Percentiles rank a stretch among this genome's conserved stretches.
These are phyloP conservation scores for Limonius californicus DNA, from an alignment of 1,140 invertebrate species.

Conservation along the genomic window DNA sequence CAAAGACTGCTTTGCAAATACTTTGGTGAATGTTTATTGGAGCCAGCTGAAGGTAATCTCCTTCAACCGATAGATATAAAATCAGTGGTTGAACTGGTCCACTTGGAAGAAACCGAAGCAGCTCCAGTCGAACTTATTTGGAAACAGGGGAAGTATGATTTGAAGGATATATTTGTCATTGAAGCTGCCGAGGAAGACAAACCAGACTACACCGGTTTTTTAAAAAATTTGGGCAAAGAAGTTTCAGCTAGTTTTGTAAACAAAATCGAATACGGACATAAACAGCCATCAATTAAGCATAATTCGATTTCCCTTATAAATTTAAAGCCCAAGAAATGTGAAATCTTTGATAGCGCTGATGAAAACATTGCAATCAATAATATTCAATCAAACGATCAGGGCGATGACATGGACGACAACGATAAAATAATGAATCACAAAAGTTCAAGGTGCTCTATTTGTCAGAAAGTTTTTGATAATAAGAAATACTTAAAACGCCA, in stretches of 20 bases:
- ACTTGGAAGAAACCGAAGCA: not conserved
- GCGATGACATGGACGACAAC: not conserved
- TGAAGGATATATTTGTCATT: slow-evolving; percentile 29
- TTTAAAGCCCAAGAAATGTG: too few relatives aligned
- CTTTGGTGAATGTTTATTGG: slow-evolving; percentile 1
- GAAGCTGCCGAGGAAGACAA: slow-evolving; percentile 20
- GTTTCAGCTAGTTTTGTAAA: slow-evolving; percentile 26
- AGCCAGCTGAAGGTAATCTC: not conserved
- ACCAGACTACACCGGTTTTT: slow-evolving; percentile 26
- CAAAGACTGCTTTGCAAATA: slow-evolving; percentile 8
- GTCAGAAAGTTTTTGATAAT: slow-evolving; percentile 15
- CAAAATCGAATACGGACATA: too few relatives aligned
- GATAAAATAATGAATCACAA: slow-evolving; percentile 18
- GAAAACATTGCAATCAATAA: not conserved
- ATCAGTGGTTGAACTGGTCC: not conserved
- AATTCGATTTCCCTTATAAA: too few relatives aligned
- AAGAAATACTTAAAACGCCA: not conserved
- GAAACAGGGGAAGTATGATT: slow-evolving; percentile 19
- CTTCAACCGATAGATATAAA: not conserved
- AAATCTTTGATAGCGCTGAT: not conserved
- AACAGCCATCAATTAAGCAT: slow-evolving; percentile 3
- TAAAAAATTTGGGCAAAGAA: slow-evolving; percentile 31
- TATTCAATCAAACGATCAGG: not conserved
- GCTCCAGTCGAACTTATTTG: slow-evolving; percentile 28
- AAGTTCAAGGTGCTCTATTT: slow-evolving; percentile 2